Evolutionary conservation across 2,888 invertebrate genomes (phyloP).

Genomic region (Malthinus flaveolus): DNA sequence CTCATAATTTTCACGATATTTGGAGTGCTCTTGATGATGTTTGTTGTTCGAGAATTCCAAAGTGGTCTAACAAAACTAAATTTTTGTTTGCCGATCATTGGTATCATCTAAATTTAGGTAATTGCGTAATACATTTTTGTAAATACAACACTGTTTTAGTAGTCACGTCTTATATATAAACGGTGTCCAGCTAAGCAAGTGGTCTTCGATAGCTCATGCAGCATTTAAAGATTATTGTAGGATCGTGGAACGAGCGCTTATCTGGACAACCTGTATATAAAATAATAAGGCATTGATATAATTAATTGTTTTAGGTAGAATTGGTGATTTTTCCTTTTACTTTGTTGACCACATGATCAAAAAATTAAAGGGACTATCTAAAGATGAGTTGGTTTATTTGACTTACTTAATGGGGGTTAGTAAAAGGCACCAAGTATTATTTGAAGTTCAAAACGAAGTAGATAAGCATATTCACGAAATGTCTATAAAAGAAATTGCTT

Average conservation of each 20-base stretch:
- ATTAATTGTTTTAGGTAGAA: constrained; percentile 50
- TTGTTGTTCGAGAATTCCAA: constrained; percentile 56
- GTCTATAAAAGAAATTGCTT: constrained; percentile 67
- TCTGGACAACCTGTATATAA: background rate
- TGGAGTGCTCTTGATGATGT: constrained; percentile 71
- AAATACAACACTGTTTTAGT: too few relatives aligned
- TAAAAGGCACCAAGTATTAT: constrained; percentile 62
- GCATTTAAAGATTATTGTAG: too few relatives aligned
- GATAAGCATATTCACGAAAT: constrained; percentile 59
- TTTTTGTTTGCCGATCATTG: constrained; percentile 67
- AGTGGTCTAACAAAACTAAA: constrained; percentile 60
- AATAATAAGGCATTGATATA: background rate
- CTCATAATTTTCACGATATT: constrained; percentile 65
- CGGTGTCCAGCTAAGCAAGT: too few relatives aligned
- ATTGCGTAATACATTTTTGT: constrained; percentile 3
- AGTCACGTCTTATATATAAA: too few relatives aligned
- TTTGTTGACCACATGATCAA: constrained; percentile 60
- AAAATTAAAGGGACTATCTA: constrained; percentile 62
- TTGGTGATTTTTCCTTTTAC: constrained; percentile 61
- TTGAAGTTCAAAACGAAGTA: constrained; percentile 66
- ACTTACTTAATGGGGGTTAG: constrained; percentile 68
- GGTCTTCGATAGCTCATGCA: too few relatives aligned
- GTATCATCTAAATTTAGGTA: constrained; percentile 60
- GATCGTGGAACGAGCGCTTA: too few relatives aligned
- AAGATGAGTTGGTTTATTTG: constrained; percentile 66